phyloP scores from a whole-genome alignment of 1,140 invertebrate species.

The Eubasilissa regina region DNA sequence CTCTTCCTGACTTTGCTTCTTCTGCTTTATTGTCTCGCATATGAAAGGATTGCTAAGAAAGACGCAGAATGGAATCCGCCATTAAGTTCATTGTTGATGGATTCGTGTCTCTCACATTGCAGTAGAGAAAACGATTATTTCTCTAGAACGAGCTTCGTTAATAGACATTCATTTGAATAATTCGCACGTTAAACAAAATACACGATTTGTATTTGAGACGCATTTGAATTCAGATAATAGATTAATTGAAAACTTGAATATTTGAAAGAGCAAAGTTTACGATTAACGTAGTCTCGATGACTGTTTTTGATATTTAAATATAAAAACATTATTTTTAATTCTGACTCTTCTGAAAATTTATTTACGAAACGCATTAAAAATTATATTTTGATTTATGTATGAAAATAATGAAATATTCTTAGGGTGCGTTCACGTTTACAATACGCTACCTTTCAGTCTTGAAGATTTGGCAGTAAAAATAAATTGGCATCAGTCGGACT shows the following conservation, averaged over 20 bases:
- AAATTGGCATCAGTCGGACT: no score
- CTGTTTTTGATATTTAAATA: no score
- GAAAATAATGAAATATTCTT: no score
- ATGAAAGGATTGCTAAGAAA: constrained; percentile 43
- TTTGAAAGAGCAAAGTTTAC: no score
- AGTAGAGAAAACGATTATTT: constrained; percentile 31
- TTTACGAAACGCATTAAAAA: no score
- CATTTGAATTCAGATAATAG: neutral
- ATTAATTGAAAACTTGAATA: constrained; percentile 21
- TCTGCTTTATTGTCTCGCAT: constrained; percentile 45
- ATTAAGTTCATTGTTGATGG: constrained; percentile 50
- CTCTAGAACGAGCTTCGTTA: neutral
- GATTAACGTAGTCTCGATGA: no score
- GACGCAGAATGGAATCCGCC: constrained; percentile 30
- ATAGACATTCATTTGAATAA: constrained; percentile 37
- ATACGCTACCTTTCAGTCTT: no score
- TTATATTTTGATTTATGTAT: no score
- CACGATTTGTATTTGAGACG: neutral
- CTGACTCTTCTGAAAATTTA: no score
- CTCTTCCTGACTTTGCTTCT: constrained; percentile 46
- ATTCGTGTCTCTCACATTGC: constrained; percentile 37
- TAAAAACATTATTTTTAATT: no score
- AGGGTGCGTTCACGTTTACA: no score
- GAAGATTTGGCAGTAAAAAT: no score
- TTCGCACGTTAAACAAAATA: constrained; percentile 11